Conservation (phyloP, 2,888 invertebrate species). For the Caenorhabditis plicata region DNA sequence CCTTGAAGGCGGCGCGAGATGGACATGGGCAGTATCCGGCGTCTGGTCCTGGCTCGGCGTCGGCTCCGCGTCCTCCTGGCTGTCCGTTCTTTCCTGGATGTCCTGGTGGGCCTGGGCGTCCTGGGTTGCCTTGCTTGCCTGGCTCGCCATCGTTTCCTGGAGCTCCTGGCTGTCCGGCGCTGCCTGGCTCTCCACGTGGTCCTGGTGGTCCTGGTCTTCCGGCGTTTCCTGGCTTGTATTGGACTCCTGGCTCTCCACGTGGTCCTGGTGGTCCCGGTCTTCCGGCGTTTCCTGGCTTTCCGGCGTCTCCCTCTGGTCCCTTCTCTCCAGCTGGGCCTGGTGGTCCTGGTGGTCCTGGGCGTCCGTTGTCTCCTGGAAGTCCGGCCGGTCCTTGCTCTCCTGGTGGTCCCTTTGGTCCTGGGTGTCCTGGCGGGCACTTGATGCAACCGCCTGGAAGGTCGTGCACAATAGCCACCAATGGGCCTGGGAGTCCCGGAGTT, state of each 20-base stretch:
- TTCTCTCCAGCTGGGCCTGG: conserved; percentile 28
- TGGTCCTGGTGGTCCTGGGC: conserved; percentile 37
- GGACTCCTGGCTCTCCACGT: conserved; percentile 34
- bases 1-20: conserved; percentile 2
- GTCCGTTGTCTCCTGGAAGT: conserved; percentile 33
- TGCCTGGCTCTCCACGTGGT: conserved; percentile 48
- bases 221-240: conserved; percentile 40
- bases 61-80: conserved; percentile 38
- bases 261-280: conserved; percentile 39
- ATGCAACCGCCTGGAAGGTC: conserved; percentile 46
- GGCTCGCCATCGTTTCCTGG: conserved; percentile 43
- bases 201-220: conserved; percentile 47
- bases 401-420: conserved; percentile 40
- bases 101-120: conserved; percentile 45
- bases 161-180: conserved; percentile 39
- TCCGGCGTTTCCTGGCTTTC: conserved; percentile 36
- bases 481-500: conserved; percentile 39
- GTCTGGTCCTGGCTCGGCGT: conserved; percentile 46
- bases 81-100: conserved; percentile 45
- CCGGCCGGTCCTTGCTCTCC: conserved; percentile 39
- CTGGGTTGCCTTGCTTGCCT: conserved; percentile 42
- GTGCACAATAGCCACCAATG: conserved; percentile 34
- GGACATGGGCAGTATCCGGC: conserved; percentile 45
- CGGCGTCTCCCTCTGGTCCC: conserved; percentile 33
- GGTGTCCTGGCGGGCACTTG: conserved; percentile 37